A percentile compares a stretch with the other conserved stretches of the same genome.
Conservation (phyloP, 2,888 invertebrate species). For the Thera britannica region DNA sequence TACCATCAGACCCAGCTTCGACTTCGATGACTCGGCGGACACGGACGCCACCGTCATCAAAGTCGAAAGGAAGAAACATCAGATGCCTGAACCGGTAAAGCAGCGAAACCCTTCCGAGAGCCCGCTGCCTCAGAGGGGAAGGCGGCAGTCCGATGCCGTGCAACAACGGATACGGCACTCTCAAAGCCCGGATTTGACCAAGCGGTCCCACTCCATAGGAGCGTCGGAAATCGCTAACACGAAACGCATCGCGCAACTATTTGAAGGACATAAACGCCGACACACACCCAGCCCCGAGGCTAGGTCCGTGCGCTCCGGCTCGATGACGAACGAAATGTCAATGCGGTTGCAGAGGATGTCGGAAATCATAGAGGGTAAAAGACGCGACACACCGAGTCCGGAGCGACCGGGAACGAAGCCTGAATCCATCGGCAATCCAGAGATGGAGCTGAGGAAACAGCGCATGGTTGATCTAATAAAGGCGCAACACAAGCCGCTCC, state of each 20-base stretch:
- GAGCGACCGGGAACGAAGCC: constrained; percentile 54
- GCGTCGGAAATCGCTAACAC: constrained; percentile 61
- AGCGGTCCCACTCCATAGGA: constrained; percentile 66
- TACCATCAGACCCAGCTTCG: constrained; percentile 53
- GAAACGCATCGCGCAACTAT: constrained; percentile 66
- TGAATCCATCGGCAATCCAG: constrained; percentile 65
- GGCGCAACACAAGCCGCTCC: constrained; percentile 52
- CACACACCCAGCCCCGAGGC: constrained; percentile 65
- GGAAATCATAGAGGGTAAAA: constrained; percentile 71
- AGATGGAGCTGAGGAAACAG: constrained; percentile 68
- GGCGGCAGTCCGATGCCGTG: constrained; percentile 58
- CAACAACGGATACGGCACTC: constrained; percentile 53
- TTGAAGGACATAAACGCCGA: constrained; percentile 63
- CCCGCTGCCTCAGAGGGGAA: constrained; percentile 47
- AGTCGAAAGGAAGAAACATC: constrained; percentile 44
- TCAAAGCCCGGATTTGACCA: constrained; percentile 58
- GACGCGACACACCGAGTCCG: constrained; percentile 60
- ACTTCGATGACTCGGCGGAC: constrained; percentile 65
- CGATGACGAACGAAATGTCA: constrained; percentile 63
- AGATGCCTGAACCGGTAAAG: constrained; percentile 16
- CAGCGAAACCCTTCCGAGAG: constrained; percentile 36
- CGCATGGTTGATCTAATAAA: constrained; percentile 67
- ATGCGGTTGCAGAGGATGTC: constrained; percentile 67
- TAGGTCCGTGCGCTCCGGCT: constrained; percentile 54
- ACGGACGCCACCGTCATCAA: constrained; percentile 63